Base-by-base conservation (phyloP, 2,797 vertebrate genomes). In the Dallia pectoralis region DNA sequence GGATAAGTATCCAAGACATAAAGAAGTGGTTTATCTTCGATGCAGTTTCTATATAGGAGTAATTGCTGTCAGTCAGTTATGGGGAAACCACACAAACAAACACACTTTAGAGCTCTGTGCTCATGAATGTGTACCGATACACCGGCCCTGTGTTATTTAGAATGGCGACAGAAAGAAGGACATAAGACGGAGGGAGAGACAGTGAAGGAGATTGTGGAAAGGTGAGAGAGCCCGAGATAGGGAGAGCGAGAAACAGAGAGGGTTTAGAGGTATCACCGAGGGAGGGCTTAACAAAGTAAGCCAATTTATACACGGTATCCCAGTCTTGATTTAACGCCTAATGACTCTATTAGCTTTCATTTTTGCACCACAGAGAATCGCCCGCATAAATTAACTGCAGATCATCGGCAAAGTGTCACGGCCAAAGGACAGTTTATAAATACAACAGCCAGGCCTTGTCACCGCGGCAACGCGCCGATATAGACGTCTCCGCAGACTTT, bases 301-400 rank as follows among this genome's bases (percentile, higher is more conserved):
- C 96, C 95, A 95, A 95, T 96, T 97, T 97, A 97, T 95, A 96
- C 94, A 96, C 96, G 95, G 93, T 95, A 96, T 96, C 95, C 94
- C 93, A 94, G 93, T 93, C 94, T 94, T 94, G 96, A 97, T 97
- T 97, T 97, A 98, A 95, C 93, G 90, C 94, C 95, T 99, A 99
- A 98, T 96, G 97, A 97, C 97, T 99, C 97, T 98, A 99, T 99
- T 99, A 99, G 96, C 96, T 99, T 98, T 98, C 95, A 97, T 98
- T 99, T 99, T 97, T 97, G 95, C 94, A 96, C 95, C 93, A 92
- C 96, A 95, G 96, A 98, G 96, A 97, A 97, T 97, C 96, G 93
- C 93, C 93, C 92, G 97, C 95, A 99, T 99, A 99, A 97, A 99
- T 99, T 98, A 98, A 91, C 92, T 90, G 92, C 92, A 90, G 94